Evolutionary conservation across 64 coral and sea anemone genomes (phyloP).

Genomic region (Stichodactyla mertensii): DNA sequence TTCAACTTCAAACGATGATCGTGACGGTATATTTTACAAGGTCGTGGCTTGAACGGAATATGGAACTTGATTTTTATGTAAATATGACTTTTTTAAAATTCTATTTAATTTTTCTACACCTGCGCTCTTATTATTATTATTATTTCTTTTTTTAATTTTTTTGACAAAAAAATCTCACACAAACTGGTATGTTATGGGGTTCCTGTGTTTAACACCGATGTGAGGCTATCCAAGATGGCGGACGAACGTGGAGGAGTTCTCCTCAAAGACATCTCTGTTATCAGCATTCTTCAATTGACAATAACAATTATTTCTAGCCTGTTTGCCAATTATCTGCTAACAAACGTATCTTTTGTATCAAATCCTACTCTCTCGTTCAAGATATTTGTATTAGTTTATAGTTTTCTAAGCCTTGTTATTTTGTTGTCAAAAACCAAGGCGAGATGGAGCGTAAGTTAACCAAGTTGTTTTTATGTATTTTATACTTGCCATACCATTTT

Average conservation of each 20-base stretch:
- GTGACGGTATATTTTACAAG: too few species aligned
- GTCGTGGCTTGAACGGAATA: too few species aligned
- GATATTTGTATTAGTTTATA: constrained; percentile 36
- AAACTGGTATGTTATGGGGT: background rate
- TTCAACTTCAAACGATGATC: too few species aligned
- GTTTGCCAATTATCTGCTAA: constrained; percentile 40
- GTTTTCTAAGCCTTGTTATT: constrained; percentile 13
- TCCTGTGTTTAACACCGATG: background rate
- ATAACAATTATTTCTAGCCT: constrained; percentile 17
- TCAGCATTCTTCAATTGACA: constrained; percentile 32
- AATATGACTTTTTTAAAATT: too few species aligned
- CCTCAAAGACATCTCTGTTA: constrained; percentile 7
- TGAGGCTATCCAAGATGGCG: constrained; percentile 46
- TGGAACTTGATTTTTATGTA: too few species aligned
- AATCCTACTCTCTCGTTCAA: constrained; percentile 13
- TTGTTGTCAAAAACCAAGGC: background rate
- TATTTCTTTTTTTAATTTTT: too few species aligned
- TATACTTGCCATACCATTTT: too few species aligned
- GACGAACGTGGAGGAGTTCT: background rate
- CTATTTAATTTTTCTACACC: too few species aligned
- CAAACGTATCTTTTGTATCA: constrained; percentile 20
- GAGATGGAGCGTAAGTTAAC: background rate
- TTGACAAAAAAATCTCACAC: background rate
- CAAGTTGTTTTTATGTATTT: too few species aligned
- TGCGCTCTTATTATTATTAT: too few species aligned